Percentiles rank a stretch among this genome's conserved stretches.
Conservation (phyloP, 2,113 vertebrate species). For the Nesogale talazaci region DNA sequence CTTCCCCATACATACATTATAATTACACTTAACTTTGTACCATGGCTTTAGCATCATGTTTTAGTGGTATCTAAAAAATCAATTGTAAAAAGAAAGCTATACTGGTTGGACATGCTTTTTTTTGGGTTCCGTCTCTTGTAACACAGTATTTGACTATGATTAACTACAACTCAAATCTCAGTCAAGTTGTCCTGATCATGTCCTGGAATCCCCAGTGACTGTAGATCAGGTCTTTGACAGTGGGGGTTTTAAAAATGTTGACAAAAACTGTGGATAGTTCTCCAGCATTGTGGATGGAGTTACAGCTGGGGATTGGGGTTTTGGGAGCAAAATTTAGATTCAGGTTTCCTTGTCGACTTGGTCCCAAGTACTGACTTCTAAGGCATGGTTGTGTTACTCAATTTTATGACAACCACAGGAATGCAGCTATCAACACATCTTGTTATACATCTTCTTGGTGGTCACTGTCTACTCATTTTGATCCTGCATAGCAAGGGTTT, state of each 20-base stretch:
- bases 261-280: neutral
- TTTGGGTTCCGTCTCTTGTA: neutral
- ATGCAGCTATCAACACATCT: neutral
- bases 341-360: neutral
- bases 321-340: neutral
- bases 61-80: neutral
- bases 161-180: neutral
- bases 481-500: constrained; percentile 46
- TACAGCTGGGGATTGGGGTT: neutral
- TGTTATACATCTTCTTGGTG: neutral
- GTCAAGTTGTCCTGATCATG: neutral
- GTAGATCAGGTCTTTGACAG: neutral
- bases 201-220: neutral
- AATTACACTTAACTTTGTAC: neutral
- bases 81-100: neutral
- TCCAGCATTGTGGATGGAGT: neutral
- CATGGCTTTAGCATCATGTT: neutral
- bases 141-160: neutral
- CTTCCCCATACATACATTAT: neutral
- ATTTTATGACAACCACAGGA: constrained; percentile 30
- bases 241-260: neutral
- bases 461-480: constrained; percentile 51
- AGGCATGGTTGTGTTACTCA: neutral
- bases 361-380: neutral
- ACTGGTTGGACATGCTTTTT: neutral